These are phyloP conservation scores for Ia io DNA, from an alignment of 2,113 vertebrate genomes.

Conservation along the genomic window DNA sequence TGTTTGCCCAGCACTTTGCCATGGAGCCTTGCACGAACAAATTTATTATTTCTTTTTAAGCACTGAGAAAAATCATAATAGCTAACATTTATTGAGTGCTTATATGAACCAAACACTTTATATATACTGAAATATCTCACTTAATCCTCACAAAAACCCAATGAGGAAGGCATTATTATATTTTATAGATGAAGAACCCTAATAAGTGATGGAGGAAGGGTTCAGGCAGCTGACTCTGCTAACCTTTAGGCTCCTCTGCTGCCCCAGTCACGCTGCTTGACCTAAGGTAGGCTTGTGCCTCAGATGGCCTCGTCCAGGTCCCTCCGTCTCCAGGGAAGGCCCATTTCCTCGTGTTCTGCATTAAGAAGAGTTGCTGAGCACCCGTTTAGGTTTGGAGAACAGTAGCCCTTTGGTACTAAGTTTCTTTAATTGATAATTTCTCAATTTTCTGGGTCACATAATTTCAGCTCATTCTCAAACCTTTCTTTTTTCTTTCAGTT, in stretches of 20 bases:
- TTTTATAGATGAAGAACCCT: neutral
- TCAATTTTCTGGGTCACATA: neutral
- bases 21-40: neutral
- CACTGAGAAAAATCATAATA: neutral
- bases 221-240: neutral
- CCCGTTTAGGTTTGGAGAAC: neutral
- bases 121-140: neutral
- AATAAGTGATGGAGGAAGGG: neutral
- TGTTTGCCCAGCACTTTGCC: neutral
- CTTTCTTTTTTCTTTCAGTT: neutral
- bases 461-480: neutral
- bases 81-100: neutral
- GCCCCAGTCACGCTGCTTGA: neutral
- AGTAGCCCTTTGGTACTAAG: neutral
- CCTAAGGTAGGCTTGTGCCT: neutral
- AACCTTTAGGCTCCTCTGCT: neutral
- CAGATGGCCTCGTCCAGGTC: neutral
- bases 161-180: neutral
- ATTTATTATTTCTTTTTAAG: constrained; percentile 20
- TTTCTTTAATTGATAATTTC: neutral
- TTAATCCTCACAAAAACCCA: neutral
- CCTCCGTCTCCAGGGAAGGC: neutral
- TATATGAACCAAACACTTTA: neutral
- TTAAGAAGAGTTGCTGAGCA: neutral
- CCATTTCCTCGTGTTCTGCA: neutral